Evolutionary conservation across 2,888 invertebrate species (phyloP), one percentile per base, ranked within the genome.

Genomic region (Tenthredo scrophulariae): DNA sequence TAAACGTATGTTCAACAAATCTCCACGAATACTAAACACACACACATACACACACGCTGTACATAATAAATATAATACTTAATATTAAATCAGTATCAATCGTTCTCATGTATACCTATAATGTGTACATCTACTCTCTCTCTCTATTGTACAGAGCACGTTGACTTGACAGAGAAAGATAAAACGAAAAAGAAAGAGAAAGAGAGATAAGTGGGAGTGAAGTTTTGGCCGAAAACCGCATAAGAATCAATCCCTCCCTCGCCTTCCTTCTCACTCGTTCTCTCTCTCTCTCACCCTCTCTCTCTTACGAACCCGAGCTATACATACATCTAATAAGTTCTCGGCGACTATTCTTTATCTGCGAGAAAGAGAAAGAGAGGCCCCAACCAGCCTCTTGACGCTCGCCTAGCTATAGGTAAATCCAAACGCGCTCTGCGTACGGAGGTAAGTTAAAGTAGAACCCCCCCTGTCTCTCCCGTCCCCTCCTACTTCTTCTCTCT

Each of bases 321-420:
- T n/a, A 6, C 54, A 18, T 54, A n/a, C 54, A n/a, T 54, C 54
- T 54, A n/a, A 54, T 54, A 54, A 54, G n/a, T 54, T 7, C n/a
- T 6, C 18, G 54, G 18, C 54, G 54, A 54, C 54, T 54, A 54
- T 54, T 54, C 54, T 54, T 54, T 54, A 54, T n/a, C 54, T 54
- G 54, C 54, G n/a, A 54, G 54, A 54, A 54, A 54, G 18, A 54
- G 54, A 62, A 62, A 62, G 22, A 62, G 54, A 50, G 50, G 50
- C 18, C 0, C 5, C 4, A 15, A 15, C 54, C 54, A n/a, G 54
- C 54, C 54, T 54, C 54, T 54, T n/a, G 54, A 54, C 54, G 54
- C 54, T 54, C 6, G 54, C n/a, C 54, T 62, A 22, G 62, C 62
- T 62, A 62, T 62, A 62, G 62, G 62, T 62, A 62, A 62, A 62